Conservation (phyloP, 2,113 vertebrate genomes). For the Ondatra zibethicus region DNA sequence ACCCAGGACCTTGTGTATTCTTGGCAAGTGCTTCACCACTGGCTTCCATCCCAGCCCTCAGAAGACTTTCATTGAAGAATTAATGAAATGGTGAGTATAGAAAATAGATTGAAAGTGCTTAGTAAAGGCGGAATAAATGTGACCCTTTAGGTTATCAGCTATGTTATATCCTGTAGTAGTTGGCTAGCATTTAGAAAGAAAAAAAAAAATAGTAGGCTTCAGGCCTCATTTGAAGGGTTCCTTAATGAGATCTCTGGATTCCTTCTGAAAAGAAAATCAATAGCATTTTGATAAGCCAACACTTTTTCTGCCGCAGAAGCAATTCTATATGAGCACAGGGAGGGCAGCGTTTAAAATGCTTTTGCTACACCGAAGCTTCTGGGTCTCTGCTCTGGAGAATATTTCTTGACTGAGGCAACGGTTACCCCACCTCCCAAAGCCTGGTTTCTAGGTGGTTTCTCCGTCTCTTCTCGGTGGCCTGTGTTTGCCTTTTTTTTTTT, state of each 20-base stretch:
- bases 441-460: constrained; percentile 16
- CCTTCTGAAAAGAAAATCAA: constrained; percentile 53
- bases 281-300: constrained; percentile 35
- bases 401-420: constrained; percentile 36
- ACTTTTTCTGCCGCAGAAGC: constrained; percentile 40
- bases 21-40: no score
- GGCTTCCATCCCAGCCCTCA: no score
- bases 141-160: constrained; percentile 15
- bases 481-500: neutral
- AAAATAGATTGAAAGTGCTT: neutral
- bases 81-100: neutral
- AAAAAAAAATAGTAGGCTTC: neutral
- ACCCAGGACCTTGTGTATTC: neutral
- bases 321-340: neutral
- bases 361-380: constrained; percentile 50
- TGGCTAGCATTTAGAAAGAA: neutral
- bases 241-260: constrained; percentile 18
- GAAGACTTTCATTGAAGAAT: no score
- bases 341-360: constrained; percentile 51
- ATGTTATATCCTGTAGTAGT: neutral
- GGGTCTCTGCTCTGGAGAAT: constrained; percentile 30
- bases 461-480: neutral
- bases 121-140: neutral
- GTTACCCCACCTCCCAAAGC: neutral
- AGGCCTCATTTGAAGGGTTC: neutral